These are phyloP conservation scores for Anniella stebbinsi DNA, from an alignment of 2,797 vertebrate species.

Conservation along the genomic window DNA sequence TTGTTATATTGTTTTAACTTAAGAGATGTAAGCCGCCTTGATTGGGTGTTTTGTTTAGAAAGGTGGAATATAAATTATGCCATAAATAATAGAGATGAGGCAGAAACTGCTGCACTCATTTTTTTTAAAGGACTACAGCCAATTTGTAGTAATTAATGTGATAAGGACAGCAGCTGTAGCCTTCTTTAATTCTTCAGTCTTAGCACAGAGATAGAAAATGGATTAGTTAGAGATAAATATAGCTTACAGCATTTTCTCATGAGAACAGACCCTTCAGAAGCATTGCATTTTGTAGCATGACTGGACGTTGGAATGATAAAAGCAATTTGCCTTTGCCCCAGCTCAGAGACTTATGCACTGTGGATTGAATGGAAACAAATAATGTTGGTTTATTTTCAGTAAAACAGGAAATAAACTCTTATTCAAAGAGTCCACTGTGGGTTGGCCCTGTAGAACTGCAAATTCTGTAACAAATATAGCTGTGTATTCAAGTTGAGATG, in stretches of 20 bases:
- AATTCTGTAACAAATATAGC: constrained; percentile 16
- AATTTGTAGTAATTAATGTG: constrained; percentile 80
- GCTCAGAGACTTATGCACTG: constrained; percentile 47
- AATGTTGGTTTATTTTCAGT: constrained; percentile 59
- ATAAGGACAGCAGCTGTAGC: constrained; percentile 76
- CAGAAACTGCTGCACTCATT: constrained; percentile 49
- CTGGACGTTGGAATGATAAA: constrained; percentile 46
- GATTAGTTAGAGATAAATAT: constrained; percentile 78
- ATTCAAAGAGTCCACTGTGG: constrained; percentile 36
- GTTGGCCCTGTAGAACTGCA: constrained; percentile 7
- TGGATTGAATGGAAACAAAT: constrained; percentile 55
- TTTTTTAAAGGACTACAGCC: constrained; percentile 67
- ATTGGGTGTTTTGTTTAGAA: neutral
- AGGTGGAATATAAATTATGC: neutral
- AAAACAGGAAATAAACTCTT: constrained; percentile 47
- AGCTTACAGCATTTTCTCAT: constrained; percentile 69
- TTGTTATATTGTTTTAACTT: neutral
- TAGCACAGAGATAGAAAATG: constrained; percentile 71
- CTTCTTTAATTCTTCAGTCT: constrained; percentile 78
- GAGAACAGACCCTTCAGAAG: constrained; percentile 70
- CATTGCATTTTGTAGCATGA: constrained; percentile 55
- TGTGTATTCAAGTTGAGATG: neutral
- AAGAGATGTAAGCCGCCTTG: neutral
- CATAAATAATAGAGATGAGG: constrained; percentile 34
- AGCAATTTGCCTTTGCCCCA: constrained; percentile 52